Evolutionary conservation across 2,888 invertebrate species (phyloP).

Genomic region (Deroplatys truncata): DNA sequence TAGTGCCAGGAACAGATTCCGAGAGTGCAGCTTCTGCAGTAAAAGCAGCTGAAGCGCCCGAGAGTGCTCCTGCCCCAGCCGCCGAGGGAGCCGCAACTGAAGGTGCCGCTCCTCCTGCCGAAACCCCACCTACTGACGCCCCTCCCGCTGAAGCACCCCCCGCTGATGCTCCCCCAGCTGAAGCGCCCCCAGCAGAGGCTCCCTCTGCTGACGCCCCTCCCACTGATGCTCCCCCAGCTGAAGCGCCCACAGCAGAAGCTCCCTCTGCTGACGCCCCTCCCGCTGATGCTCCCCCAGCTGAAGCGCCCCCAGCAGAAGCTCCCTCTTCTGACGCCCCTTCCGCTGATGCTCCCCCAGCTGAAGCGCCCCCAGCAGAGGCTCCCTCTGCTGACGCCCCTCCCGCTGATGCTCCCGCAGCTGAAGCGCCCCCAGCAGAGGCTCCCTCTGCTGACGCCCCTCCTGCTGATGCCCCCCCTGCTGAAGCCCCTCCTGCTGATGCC

Average conservation of each 20-base stretch:
- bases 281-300: slow-evolving; percentile 32
- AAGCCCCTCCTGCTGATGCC: slow-evolving; percentile 25
- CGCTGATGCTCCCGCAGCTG: slow-evolving; percentile 26
- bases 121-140: slow-evolving; percentile 32
- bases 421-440: slow-evolving; percentile 35
- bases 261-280: slow-evolving; percentile 32
- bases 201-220: slow-evolving; percentile 34
- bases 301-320: slow-evolving; percentile 37
- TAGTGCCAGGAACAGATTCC: neutral
- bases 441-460: slow-evolving; percentile 32
- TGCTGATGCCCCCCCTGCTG: slow-evolving; percentile 28
- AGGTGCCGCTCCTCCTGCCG: slow-evolving; percentile 41
- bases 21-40: neutral
- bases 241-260: slow-evolving; percentile 30
- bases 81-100: slow-evolving; percentile 42
- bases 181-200: slow-evolving; percentile 35
- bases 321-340: slow-evolving; percentile 37
- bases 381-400: slow-evolving; percentile 27
- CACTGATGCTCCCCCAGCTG: slow-evolving; percentile 28
- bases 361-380: slow-evolving; percentile 7
- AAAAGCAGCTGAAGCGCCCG: slow-evolving; percentile 35
- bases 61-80: slow-evolving; percentile 37
- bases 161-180: slow-evolving; percentile 26
- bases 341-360: slow-evolving; percentile 24
- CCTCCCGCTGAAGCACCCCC: slow-evolving; percentile 33